Base-by-base conservation (phyloP, 2,113 vertebrate species). In the Entelurus aequoreus region DNA sequence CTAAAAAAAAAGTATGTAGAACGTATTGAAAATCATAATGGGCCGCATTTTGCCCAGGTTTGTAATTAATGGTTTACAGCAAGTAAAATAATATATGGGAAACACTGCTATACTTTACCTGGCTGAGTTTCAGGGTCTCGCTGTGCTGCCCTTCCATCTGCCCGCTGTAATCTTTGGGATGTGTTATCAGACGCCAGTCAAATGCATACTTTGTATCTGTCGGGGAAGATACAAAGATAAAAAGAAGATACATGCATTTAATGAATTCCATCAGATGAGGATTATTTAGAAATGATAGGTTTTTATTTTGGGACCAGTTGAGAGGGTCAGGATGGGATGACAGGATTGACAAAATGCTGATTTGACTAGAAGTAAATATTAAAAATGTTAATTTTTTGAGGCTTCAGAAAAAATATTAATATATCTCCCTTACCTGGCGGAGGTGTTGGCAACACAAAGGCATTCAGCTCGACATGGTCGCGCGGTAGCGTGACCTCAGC, bases 101-200 rank as follows among this genome's bases (percentile, higher is more conserved):
- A 28, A 28, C 28, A 28, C 28, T 28, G 28, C 28, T 28, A 28
- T 28, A 28, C 28, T 46, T 42, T 49, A 98, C 96, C 93, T 94
- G 92, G 82, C 95, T 98, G 37, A 99, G 90, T 62, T 92, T 97
- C 12, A 98, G 93, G 0, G 89, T 89, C 74, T 78, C 84, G 49
- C 89, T 92, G 81, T 92, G 90, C 51, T 97, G 88, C 51, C 93
- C 94, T 84, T 93, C 97, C 94, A 98, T 94, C 83, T 93, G 94
- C 48, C 96, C 97, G 61, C 94, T 92, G 86, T 94, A 96, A 85
- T 98, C 94, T 83, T 87, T 93, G 53, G 94, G 95, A 78, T 97
- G 95, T 54, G 94, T 98, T 68, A 90, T 97, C 81, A 99, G 76
- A 42, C 88, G 89, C 97, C 97, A 99, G 65, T 95, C 90, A 72